Evolutionary conservation across 1,140 invertebrate species (phyloP).

Genomic region (Drosophila orena): DNA sequence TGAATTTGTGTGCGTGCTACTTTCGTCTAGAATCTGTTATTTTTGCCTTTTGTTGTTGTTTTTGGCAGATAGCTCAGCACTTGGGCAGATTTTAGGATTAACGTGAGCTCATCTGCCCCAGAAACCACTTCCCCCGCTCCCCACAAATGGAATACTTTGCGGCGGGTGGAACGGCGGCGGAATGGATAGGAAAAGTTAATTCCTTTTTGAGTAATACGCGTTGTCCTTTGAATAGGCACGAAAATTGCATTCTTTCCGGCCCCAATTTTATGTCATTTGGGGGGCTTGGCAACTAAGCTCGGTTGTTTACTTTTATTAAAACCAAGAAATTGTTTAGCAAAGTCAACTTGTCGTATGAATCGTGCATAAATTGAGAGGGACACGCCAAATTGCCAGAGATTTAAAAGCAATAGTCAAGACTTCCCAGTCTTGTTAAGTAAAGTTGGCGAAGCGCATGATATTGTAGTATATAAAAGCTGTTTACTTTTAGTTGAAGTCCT

Average conservation of each 20-base stretch:
- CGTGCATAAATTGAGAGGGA: neutral
- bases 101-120: conserved; percentile 56
- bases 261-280: conserved; percentile 58
- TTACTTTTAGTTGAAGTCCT: neutral
- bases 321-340: conserved; percentile 37
- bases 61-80: conserved; percentile 60
- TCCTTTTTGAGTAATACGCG: conserved; percentile 82
- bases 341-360: conserved; percentile 25
- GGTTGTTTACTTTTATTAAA: conserved; percentile 65
- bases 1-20: conserved; percentile 33
- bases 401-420: conserved; percentile 2
- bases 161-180: conserved; percentile 5
- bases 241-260: conserved; percentile 74
- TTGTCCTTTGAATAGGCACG: conserved; percentile 60
- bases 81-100: conserved; percentile 82
- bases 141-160: conserved; percentile 45
- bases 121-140: neutral
- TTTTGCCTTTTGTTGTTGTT: conserved; percentile 38
- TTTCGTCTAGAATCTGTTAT: conserved; percentile 64
- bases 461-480: no score
- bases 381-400: neutral
- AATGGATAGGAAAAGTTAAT: conserved; percentile 61
- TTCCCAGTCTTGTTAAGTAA: neutral
- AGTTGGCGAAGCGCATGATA: neutral
- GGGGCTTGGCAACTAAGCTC: conserved; percentile 34